phyloP scores from a whole-genome alignment of 2,888 invertebrate species.

The Hydriomena furcata region DNA sequence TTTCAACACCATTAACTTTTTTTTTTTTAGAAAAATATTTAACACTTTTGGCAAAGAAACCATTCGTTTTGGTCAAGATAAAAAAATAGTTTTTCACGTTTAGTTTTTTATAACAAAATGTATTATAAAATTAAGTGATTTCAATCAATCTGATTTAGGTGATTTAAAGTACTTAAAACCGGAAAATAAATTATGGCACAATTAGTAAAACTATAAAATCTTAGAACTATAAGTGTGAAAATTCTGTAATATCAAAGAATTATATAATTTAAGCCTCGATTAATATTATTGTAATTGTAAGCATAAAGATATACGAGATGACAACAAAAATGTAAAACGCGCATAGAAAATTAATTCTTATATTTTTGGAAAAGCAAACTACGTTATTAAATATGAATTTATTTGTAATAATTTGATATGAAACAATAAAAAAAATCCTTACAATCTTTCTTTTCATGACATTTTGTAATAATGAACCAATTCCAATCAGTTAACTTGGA shows the following conservation, averaged over 20 bases:
- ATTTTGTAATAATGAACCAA: background rate
- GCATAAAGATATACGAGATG: conserved; percentile 8
- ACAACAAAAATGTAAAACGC: background rate
- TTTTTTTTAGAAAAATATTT: conserved; percentile 33
- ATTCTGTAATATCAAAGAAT: conserved; percentile 21
- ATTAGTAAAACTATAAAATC: conserved; percentile 24
- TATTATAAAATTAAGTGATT: conserved; percentile 8
- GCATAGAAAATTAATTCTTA: background rate
- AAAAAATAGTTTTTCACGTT: conserved; percentile 23
- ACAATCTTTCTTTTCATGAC: background rate
- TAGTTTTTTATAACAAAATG: conserved; percentile 12
- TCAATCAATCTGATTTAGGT: conserved; percentile 1
- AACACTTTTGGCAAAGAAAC: conserved; percentile 23
- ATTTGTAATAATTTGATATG: background rate
- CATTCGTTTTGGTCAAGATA: conserved; percentile 23
- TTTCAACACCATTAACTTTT: conserved; percentile 12
- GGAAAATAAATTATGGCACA: conserved; percentile 34
- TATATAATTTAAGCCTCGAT: conserved; percentile 25
- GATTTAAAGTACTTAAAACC: background rate
- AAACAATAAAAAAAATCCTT: background rate
- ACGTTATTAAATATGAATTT: background rate
- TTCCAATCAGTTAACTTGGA: background rate
- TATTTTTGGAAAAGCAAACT: conserved; percentile 2
- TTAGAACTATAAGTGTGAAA: conserved; percentile 31
- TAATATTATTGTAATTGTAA: conserved; percentile 8